Percentiles rank a stretch among this genome's conserved stretches.
Conservation (phyloP, 2,888 invertebrate genomes). For the Cremastinae sp. region DNA sequence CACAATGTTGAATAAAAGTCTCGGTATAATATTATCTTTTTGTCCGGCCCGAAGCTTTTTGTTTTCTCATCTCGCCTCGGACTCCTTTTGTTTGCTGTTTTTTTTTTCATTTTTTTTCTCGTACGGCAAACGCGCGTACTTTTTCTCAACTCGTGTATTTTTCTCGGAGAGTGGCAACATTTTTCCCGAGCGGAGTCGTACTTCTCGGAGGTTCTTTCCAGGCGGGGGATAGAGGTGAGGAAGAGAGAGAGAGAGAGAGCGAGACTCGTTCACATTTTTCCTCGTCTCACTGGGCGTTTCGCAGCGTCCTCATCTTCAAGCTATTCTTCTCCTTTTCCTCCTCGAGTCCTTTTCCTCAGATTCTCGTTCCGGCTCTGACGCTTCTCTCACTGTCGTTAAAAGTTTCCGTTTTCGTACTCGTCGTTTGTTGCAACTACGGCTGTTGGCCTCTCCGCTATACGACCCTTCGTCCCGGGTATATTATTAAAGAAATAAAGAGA, state of each 20-base stretch:
- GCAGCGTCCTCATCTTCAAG: constrained; percentile 46
- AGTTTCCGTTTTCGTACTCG: constrained; percentile 60
- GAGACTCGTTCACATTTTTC: constrained; percentile 46
- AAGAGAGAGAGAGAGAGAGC: neutral
- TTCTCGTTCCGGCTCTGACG: constrained; percentile 1
- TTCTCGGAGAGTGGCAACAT: constrained; percentile 23
- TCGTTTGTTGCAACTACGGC: constrained; percentile 41
- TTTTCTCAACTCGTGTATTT: constrained; percentile 35
- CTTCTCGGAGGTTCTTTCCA: no score
- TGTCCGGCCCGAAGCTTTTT: no score
- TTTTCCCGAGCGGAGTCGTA: constrained; percentile 18
- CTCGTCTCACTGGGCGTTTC: constrained; percentile 41
- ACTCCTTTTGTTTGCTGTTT: no score
- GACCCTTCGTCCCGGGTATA: constrained; percentile 31
- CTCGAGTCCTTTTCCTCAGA: neutral
- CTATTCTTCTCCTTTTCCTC: constrained; percentile 21
- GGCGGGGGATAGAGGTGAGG: no score
- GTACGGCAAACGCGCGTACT: constrained; percentile 10
- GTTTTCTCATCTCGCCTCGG: no score
- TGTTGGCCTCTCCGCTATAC: constrained; percentile 25
- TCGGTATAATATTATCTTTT: no score
- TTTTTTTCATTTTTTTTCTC: neutral
- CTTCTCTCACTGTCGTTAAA: constrained; percentile 59
- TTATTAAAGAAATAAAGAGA: constrained; percentile 41
- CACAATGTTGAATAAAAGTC: no score